Evolutionary conservation across 2,888 invertebrate genomes (phyloP).

Genomic region (Frankliniella fusca): DNA sequence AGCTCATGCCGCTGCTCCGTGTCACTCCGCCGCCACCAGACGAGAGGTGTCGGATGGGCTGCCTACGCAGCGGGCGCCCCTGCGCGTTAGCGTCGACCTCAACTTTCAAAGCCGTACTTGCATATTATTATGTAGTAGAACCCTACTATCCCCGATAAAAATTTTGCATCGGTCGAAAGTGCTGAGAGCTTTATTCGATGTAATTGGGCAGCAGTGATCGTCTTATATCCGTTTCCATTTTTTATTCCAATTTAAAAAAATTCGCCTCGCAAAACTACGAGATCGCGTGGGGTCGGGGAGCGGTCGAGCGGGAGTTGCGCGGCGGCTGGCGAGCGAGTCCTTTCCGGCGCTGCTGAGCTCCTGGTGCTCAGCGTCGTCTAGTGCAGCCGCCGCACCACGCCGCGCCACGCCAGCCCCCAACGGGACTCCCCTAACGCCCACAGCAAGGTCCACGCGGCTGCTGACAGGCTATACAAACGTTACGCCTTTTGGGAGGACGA

Average conservation of each 20-base stretch:
- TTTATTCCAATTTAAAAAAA: no score
- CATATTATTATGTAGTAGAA: no score
- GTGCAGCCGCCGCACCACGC: neutral
- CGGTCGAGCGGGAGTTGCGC: neutral
- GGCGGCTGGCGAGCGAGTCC: conserved; percentile 26
- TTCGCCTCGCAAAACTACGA: neutral
- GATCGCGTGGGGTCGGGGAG: neutral
- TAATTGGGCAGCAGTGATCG: neutral
- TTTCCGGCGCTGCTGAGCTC: conserved; percentile 28
- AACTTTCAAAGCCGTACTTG: no score
- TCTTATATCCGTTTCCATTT: no score
- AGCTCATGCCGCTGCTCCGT: no score
- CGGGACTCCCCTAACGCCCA: neutral
- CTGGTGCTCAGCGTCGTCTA: neutral
- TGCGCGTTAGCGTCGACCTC: no score
- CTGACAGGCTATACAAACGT: no score
- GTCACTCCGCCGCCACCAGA: no score
- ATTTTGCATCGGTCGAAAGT: neutral
- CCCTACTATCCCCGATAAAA: neutral
- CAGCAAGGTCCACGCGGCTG: no score
- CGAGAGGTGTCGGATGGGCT: neutral
- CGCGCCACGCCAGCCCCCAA: conserved; percentile 30
- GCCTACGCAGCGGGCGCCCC: neutral
- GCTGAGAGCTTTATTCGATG: neutral
- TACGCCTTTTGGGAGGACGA: no score